These are phyloP conservation scores for Pocillopora meandrina DNA, from an alignment of 92 coral and sea anemone species.

Conservation along the genomic window DNA sequence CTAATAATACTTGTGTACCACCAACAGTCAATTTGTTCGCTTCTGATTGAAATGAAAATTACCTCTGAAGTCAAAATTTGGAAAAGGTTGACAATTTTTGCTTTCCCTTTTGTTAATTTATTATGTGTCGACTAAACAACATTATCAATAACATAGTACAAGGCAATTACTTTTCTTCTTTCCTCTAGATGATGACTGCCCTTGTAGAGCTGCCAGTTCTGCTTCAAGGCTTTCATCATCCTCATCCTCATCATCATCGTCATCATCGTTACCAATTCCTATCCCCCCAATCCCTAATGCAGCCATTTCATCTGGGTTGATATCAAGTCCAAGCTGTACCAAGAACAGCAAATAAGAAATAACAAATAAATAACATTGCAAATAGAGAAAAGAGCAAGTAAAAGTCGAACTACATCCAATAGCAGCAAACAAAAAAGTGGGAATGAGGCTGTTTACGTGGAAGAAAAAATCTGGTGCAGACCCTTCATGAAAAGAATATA, in stretches of 20 bases:
- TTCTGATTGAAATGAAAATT: no score
- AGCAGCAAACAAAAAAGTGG: no score
- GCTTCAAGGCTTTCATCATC: constrained; percentile 89
- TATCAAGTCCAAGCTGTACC: constrained; percentile 81
- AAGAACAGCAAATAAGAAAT: background rate
- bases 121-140: background rate
- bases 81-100: no score
- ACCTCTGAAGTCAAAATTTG: no score
- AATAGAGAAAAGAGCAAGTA: background rate
- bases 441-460: no score
- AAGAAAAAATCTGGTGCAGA: no score
- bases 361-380: background rate
- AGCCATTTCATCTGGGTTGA: constrained; percentile 75
- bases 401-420: background rate
- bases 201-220: constrained; percentile 94
- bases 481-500: no score
- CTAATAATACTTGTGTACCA: no score
- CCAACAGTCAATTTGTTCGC: no score
- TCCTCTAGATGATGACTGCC: constrained; percentile 38
- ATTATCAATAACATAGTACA: background rate
- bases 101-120: background rate
- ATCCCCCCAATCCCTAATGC: constrained; percentile 62
- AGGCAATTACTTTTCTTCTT: constrained; percentile 30
- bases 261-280: constrained; percentile 64
- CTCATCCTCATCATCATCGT: constrained; percentile 71